A percentile compares a stretch with the other conserved stretches of the same genome.
phyloP scores from a whole-genome alignment of 2,888 invertebrate species.

The Dendrolimus houi region DNA sequence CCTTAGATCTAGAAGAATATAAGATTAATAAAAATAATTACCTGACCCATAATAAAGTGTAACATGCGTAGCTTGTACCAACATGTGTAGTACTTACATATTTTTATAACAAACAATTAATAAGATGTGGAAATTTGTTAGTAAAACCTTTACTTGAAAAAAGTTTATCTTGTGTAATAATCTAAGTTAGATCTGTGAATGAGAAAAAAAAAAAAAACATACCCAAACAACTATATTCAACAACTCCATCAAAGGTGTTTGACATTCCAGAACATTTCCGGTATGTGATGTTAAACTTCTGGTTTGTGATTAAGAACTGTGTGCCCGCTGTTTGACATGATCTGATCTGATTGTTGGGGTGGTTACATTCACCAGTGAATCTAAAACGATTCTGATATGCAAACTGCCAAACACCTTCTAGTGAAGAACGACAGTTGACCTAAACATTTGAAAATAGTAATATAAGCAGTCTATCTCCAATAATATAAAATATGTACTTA shows the following conservation, averaged over 20 bases:
- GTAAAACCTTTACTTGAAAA: too few species aligned
- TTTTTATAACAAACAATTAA: too few species aligned
- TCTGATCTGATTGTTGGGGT: conserved; percentile 91
- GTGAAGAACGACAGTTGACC: conserved; percentile 92
- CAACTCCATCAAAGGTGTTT: conserved; percentile 92
- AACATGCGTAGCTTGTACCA: too few species aligned
- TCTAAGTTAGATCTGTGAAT: too few species aligned
- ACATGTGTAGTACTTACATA: too few species aligned
- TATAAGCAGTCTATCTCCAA: background rate
- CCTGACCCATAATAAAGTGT: too few species aligned
- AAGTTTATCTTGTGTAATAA: too few species aligned
- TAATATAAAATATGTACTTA: too few species aligned
- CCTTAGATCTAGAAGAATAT: too few species aligned
- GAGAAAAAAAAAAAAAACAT: conserved; percentile 11
- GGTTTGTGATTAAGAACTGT: conserved; percentile 96
- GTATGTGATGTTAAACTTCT: conserved; percentile 97
- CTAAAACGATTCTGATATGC: conserved; percentile 92
- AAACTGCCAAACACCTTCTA: conserved; percentile 98
- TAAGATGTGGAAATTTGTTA: too few species aligned
- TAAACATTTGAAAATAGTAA: conserved; percentile 19
- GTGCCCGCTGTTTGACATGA: conserved; percentile 98
- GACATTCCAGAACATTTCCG: conserved; percentile 93
- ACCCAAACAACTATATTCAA: conserved; percentile 93
- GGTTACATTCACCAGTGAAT: conserved; percentile 93
- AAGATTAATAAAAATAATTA: too few species aligned